Evolutionary conservation across 1,140 invertebrate species (phyloP).

Genomic region (Trichonephila clavata): DNA sequence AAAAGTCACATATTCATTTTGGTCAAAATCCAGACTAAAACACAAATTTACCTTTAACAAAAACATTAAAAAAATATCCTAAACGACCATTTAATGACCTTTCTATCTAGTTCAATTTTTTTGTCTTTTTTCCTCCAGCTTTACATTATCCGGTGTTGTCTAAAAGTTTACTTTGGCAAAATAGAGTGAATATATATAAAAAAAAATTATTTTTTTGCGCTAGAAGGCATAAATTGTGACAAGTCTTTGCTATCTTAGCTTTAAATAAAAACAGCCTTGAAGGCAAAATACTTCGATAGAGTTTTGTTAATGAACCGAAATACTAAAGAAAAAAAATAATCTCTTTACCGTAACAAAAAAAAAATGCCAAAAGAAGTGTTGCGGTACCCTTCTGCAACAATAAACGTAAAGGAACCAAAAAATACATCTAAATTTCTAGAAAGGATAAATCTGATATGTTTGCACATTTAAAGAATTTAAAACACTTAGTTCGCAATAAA

Average conservation of each 20-base stretch:
- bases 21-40: conserved; percentile 17
- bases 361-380: not conserved
- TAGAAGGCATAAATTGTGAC: conserved; percentile 30
- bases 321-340: not conserved
- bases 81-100: conserved; percentile 67
- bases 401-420: conserved; percentile 53
- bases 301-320: conserved; percentile 65
- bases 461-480: not conserved
- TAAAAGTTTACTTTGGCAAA: not conserved
- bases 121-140: not conserved
- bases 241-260: conserved; percentile 41
- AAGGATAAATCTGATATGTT: not conserved
- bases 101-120: conserved; percentile 45
- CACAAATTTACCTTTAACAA: not conserved
- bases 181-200: not conserved
- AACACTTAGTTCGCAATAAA: not conserved
- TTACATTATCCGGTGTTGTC: not conserved
- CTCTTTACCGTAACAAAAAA: not conserved
- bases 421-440: not conserved
- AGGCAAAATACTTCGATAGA: conserved; percentile 66
- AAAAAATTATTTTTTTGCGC: not conserved
- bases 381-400: not conserved
- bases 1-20: not conserved
- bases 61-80: not conserved
- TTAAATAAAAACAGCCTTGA: conserved; percentile 55